These are phyloP conservation scores for Silurus glanis DNA, from an alignment of 2,113 vertebrate species.

Conservation along the genomic window DNA sequence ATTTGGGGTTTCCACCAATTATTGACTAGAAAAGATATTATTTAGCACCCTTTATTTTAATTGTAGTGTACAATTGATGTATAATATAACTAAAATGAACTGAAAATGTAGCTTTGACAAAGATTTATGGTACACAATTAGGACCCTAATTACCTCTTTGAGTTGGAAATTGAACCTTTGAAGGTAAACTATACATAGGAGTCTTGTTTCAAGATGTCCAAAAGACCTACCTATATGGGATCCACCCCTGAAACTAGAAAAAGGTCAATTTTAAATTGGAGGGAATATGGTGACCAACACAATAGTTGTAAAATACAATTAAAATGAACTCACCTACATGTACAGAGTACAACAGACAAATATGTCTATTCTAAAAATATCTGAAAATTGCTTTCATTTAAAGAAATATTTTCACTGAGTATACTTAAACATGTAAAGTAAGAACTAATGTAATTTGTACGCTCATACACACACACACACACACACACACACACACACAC, in stretches of 20 bases:
- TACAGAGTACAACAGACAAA: neutral
- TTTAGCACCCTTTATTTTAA: neutral
- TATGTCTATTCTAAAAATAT: neutral
- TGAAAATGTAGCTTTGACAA: neutral
- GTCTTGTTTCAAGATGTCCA: neutral
- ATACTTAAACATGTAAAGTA: neutral
- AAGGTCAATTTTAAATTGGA: neutral
- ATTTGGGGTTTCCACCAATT: neutral
- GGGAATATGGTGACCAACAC: neutral
- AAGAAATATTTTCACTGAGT: neutral
- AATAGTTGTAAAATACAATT: neutral
- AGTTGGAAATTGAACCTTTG: neutral
- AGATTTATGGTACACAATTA: neutral
- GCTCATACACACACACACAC: neutral
- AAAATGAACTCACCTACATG: neutral
- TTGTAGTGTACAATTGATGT: neutral
- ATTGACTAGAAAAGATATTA: neutral
- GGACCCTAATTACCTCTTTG: neutral
- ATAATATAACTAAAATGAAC: neutral
- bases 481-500: conserved; percentile 26
- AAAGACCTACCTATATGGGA: neutral
- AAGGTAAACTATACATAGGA: neutral
- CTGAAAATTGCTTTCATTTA: neutral
- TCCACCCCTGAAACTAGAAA: neutral
- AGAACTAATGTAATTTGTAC: neutral